phyloP scores from a whole-genome alignment of 2,888 invertebrate genomes.

The Chironomus riparius region DNA sequence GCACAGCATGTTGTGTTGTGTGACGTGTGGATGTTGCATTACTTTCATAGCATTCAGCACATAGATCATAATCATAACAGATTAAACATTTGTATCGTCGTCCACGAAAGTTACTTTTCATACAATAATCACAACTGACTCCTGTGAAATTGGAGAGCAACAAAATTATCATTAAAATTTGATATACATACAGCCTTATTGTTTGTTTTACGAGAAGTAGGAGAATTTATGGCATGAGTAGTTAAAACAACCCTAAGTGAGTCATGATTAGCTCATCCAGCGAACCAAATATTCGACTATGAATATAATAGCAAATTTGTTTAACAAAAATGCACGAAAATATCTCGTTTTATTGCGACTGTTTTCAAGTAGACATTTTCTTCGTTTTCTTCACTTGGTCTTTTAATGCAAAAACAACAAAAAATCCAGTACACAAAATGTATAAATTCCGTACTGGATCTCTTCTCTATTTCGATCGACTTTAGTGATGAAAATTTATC shows the following conservation, averaged over 20 bases:
- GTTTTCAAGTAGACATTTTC: too few species aligned
- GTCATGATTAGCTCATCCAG: too few species aligned
- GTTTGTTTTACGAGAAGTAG: neutral
- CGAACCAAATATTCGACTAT: too few species aligned
- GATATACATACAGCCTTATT: too few species aligned
- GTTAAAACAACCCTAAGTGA: too few species aligned
- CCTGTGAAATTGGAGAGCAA: conserved; percentile 51
- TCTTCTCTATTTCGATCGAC: neutral
- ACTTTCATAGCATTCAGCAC: conserved; percentile 90
- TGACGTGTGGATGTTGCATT: conserved; percentile 87
- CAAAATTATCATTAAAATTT: neutral
- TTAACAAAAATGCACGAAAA: too few species aligned
- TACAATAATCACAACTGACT: conserved; percentile 99
- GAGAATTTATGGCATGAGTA: too few species aligned
- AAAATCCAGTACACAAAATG: too few species aligned
- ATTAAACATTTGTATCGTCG: conserved; percentile 97
- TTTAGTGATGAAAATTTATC: neutral
- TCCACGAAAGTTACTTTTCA: conserved; percentile 95
- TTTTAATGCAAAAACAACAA: too few species aligned
- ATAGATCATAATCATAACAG: conserved; percentile 98
- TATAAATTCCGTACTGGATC: neutral
- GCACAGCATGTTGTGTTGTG: conserved; percentile 95
- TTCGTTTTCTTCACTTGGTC: too few species aligned
- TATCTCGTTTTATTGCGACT: too few species aligned
- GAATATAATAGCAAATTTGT: too few species aligned